These are phyloP conservation scores for Podarcis siculus DNA, from an alignment of 2,797 vertebrate species.

Conservation along the genomic window DNA sequence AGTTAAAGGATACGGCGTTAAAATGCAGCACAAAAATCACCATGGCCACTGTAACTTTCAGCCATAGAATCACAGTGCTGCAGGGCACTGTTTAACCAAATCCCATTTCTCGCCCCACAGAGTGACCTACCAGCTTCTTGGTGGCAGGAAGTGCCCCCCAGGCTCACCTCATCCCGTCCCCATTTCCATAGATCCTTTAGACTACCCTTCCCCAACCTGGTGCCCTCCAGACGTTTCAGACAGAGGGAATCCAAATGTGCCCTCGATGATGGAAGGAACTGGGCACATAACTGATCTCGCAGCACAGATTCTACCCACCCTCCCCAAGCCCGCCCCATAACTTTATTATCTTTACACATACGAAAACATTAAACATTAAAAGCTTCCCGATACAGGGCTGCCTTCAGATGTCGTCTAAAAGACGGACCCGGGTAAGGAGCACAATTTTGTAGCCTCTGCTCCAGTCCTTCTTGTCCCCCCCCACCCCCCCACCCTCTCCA, in stretches of 20 bases:
- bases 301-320: not conserved
- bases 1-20: not conserved
- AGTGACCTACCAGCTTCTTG: not conserved
- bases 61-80: not conserved
- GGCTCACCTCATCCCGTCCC: rapidly evolving
- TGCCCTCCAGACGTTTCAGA: too few species aligned
- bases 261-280: not conserved
- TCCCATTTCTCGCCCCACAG: not conserved
- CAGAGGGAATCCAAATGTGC: not conserved
- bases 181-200: too few species aligned
- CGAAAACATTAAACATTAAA: too few species aligned
- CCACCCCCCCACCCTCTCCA: too few species aligned
- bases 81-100: not conserved
- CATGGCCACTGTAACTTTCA: too few species aligned
- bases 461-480: not conserved
- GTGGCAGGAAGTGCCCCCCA: not conserved
- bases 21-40: not conserved
- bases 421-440: not conserved
- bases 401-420: too few species aligned
- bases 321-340: too few species aligned
- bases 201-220: not conserved
- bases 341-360: too few species aligned
- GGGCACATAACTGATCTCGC: not conserved
- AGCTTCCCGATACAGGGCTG: too few species aligned
- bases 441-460: not conserved